Base-by-base conservation (phyloP, 2,113 vertebrate species). In the Diadophis punctatus region DNA sequence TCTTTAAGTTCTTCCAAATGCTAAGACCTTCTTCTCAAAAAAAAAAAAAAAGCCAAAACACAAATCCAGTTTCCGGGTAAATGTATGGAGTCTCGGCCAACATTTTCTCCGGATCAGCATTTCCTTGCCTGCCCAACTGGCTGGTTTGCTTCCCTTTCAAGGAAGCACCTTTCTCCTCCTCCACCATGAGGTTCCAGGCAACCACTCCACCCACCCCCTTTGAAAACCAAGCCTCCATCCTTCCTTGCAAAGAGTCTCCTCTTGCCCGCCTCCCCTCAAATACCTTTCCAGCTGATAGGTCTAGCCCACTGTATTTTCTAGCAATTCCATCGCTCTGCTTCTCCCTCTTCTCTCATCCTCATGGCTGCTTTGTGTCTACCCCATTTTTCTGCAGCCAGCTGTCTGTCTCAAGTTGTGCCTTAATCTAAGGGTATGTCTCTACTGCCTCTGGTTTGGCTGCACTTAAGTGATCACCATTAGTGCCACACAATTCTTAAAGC, bases 131-230 rank as follows among this genome's bases (percentile, higher is more conserved):
- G 52, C 23, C 48, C 6, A 43, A 52, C 52, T 58, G 87, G 91
- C 43, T 85, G 88, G 53, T 92, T 89, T 60, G 68, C 53, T 90
- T 92, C n/a, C 22, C 88, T 90, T 86, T 90, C 74, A 86, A 90
- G 88, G 88, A 90, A 85, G 74, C 53, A 23, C 55, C 74, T 90
- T 56, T 55, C 49, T n/a, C 46, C 55, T 85, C 56, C 74, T 88
- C 74, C 43, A 34, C 48, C 25, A 2, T 34, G 46, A 27, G 46
- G 60, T 46, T 88, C 52, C 91, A 88, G 91, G 25, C 48, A 74
- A 74, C 25, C 11, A 8, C 22, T 3, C 48, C 58, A 23, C 52
- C 63, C 12, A 51, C 68, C 58, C 85, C 53, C 30, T 74, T 86
- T 92, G 68, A 43, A 86, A 60, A 43, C 30, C 27, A 86, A 90